Evolutionary conservation across 2,113 vertebrate species (phyloP).

Genomic region (Grammomys dolichurus): DNA sequence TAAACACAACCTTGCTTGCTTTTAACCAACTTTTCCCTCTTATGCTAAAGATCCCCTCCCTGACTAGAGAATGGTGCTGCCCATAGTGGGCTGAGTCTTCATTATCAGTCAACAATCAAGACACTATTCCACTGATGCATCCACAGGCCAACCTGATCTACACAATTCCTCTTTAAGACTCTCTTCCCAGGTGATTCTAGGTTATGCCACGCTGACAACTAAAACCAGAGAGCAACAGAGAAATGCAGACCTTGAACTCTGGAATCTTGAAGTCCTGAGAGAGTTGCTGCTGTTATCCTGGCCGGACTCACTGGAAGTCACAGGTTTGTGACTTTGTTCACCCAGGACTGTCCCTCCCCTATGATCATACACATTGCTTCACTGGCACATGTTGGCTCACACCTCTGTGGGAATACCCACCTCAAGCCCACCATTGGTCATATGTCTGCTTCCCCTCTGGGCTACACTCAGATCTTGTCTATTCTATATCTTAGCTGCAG

Average conservation of each 20-base stretch:
- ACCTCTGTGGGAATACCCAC: no score
- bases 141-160: not conserved
- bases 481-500: not conserved
- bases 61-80: not conserved
- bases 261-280: not conserved
- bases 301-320: not conserved
- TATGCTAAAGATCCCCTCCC: no score
- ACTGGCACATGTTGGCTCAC: rapidly evolving
- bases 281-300: not conserved
- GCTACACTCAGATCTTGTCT: not conserved
- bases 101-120: not conserved
- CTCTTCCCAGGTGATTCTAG: not conserved
- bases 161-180: not conserved
- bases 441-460: not conserved
- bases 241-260: not conserved
- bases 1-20: not conserved
- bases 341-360: no score
- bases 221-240: not conserved
- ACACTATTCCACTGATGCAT: no score
- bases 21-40: not conserved
- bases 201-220: no score
- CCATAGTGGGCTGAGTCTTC: not conserved
- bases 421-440: not conserved
- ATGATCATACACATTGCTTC: not conserved
- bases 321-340: not conserved